Evolutionary conservation across 2,113 vertebrate genomes (phyloP).

Genomic region (Chaenocephalus aceratus): DNA sequence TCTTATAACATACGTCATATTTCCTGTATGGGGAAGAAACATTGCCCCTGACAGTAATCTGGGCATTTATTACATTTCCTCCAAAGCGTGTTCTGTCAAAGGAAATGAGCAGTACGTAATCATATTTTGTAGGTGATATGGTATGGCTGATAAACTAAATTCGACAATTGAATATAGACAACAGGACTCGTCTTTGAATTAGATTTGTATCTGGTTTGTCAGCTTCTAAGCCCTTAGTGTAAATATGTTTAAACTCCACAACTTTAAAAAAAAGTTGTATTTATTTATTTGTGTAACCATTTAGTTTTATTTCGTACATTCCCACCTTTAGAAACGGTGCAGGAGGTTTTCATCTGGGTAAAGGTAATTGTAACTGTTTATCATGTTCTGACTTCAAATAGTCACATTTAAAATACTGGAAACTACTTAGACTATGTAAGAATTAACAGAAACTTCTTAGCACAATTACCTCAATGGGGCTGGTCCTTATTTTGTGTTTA

Average conservation of each 20-base stretch:
- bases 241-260: background rate
- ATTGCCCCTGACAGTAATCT: slow-evolving; percentile 7
- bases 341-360: no score
- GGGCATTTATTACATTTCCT: slow-evolving; percentile 11
- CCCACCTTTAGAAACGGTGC: no score
- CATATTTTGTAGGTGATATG: slow-evolving; percentile 23
- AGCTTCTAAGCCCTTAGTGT: background rate
- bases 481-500: background rate
- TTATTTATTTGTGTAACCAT: background rate
- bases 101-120: slow-evolving; percentile 16
- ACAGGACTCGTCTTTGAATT: background rate
- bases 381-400: background rate
- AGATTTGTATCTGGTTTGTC: background rate
- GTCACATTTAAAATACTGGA: background rate
- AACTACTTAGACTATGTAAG: background rate
- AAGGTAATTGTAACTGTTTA: background rate
- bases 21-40: background rate
- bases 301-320: background rate
- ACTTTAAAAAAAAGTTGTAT: background rate
- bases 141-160: slow-evolving; percentile 5
- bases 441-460: background rate
- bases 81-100: slow-evolving; percentile 1
- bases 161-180: background rate
- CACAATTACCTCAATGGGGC: background rate
- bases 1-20: background rate